Percentiles rank a stretch among this genome's conserved stretches.
phyloP scores from a whole-genome alignment of 1,140 invertebrate species.

The Leptoteleia sp. region DNA sequence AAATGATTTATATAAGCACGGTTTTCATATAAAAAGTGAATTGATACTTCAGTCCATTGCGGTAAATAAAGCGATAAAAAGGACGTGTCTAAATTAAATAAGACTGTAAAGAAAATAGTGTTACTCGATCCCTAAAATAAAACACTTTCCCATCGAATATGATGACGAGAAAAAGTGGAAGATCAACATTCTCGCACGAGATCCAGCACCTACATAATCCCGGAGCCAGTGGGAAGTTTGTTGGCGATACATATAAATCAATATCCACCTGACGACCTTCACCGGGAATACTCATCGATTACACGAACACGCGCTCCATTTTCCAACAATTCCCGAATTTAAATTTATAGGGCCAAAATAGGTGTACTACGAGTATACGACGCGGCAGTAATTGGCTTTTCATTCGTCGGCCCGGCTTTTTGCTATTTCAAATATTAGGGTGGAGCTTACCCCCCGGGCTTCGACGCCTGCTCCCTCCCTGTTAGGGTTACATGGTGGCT shows the following conservation, averaged over 20 bases:
- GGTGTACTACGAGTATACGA: constrained; percentile 13
- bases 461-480: constrained; percentile 39
- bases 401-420: constrained; percentile 42
- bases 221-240: constrained; percentile 45
- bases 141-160: constrained; percentile 35
- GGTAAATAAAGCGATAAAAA: constrained; percentile 13
- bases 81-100: constrained; percentile 5
- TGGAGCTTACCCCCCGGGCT: constrained; percentile 53
- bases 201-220: constrained; percentile 34
- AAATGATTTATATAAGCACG: too few relatives aligned
- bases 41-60: not conserved
- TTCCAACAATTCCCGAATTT: constrained; percentile 58
- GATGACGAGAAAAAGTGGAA: constrained; percentile 48
- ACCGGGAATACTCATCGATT: constrained; percentile 54
- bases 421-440: constrained; percentile 44
- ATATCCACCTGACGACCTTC: constrained; percentile 67
- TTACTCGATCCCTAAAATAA: constrained; percentile 24
- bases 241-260: constrained; percentile 62
- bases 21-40: not conserved
- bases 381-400: constrained; percentile 57
- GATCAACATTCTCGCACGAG: constrained; percentile 63
- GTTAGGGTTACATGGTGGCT: constrained; percentile 68
- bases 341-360: constrained; percentile 62
- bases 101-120: not conserved
- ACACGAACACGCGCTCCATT: constrained; percentile 62